phyloP scores from a whole-genome alignment of 2,113 vertebrate species.

The Tragelaphus imberbis region DNA sequence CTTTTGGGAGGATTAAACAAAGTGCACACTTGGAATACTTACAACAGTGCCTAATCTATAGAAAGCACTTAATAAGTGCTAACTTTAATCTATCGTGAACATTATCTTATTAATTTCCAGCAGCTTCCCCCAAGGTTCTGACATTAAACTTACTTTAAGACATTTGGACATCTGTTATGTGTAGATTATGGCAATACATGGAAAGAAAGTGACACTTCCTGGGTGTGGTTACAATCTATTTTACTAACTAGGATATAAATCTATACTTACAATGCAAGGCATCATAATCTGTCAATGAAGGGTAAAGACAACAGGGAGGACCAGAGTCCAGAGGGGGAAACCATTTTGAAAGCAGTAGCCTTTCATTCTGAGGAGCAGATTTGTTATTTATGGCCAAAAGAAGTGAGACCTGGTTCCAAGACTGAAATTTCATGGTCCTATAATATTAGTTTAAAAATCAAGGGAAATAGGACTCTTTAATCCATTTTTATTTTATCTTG shows the following conservation, averaged over 20 bases:
- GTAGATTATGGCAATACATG: background rate
- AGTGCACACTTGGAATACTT: background rate
- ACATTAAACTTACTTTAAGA: conserved; percentile 23
- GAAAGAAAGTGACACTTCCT: background rate
- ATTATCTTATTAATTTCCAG: background rate
- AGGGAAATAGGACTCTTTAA: background rate
- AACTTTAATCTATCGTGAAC: background rate
- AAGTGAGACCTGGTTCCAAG: background rate
- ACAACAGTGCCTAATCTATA: background rate
- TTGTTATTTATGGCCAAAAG: background rate
- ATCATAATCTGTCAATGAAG: background rate
- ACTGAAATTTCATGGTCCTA: background rate
- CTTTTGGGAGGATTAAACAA: background rate
- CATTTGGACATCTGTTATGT: background rate
- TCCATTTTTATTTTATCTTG: background rate
- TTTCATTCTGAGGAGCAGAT: background rate
- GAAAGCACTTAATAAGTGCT: conserved; percentile 1
- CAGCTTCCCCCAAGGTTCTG: background rate
- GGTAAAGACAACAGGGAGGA: background rate
- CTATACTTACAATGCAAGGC: background rate
- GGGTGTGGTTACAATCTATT: background rate
- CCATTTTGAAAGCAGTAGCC: background rate
- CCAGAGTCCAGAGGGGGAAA: background rate
- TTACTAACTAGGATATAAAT: background rate
- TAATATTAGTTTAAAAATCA: background rate